These are phyloP conservation scores for Minunthozetes semirufus DNA, from an alignment of 2,888 invertebrate genomes.

Conservation along the genomic window DNA sequence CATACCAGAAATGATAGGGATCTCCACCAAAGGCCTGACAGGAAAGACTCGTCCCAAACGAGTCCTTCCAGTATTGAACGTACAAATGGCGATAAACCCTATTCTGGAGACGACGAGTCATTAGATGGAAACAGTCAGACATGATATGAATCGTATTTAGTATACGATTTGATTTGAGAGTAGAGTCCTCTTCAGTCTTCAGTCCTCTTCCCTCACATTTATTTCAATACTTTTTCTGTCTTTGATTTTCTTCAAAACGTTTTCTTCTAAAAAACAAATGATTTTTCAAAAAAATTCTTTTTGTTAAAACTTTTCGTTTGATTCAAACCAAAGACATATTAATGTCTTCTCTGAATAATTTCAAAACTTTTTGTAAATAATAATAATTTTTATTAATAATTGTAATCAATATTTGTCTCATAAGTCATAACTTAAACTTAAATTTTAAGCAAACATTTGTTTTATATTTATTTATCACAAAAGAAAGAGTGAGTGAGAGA, in stretches of 20 bases:
- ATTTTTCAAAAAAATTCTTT: neutral
- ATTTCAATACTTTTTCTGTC: neutral
- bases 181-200: neutral
- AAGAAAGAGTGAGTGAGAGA: too few species aligned
- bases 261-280: neutral
- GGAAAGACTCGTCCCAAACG: neutral
- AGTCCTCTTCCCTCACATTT: neutral
- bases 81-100: conserved; percentile 23
- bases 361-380: conserved; percentile 2
- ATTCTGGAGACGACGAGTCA: neutral
- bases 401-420: neutral
- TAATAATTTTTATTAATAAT: neutral
- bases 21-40: neutral
- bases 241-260: neutral
- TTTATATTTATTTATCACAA: too few species aligned
- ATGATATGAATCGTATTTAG: neutral
- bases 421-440: neutral
- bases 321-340: neutral
- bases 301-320: neutral
- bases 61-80: conserved; percentile 24
- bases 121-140: neutral
- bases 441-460: too few species aligned
- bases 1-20: neutral
- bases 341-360: neutral
- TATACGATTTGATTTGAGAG: too few species aligned